Percentiles rank a stretch among this genome's conserved stretches.
These are phyloP conservation scores for Tetragonula clypearis DNA, from an alignment of 1,140 invertebrate species.

Conservation along the genomic window DNA sequence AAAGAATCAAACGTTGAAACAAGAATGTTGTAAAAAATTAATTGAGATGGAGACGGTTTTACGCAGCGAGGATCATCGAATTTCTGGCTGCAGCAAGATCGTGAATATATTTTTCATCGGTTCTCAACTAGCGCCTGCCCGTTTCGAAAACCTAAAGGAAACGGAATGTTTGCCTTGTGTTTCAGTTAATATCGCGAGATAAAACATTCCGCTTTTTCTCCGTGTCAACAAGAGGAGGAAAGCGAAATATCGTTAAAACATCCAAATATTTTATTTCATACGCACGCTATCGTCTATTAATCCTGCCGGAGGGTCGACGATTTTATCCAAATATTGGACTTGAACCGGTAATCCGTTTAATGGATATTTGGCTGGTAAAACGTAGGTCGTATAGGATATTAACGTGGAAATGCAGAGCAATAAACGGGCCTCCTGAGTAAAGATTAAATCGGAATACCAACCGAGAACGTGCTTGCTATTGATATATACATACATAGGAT, in stretches of 20 bases:
- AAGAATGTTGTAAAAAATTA: neutral
- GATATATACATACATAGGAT: slow-evolving; percentile 29
- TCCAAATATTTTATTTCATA: slow-evolving; percentile 44
- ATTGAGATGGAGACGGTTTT: neutral
- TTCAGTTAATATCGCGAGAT: slow-evolving; percentile 31
- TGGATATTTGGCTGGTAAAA: slow-evolving; percentile 62
- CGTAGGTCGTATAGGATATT: slow-evolving; percentile 42
- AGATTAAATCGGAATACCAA: slow-evolving; percentile 45
- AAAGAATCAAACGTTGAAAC: neutral
- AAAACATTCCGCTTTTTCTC: neutral
- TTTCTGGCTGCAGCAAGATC: neutral
- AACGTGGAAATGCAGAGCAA: slow-evolving; percentile 43
- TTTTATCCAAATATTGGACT: slow-evolving; percentile 63
- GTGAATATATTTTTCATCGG: neutral
- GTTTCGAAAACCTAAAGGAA: neutral
- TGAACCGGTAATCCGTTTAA: slow-evolving; percentile 57
- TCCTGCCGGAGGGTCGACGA: slow-evolving; percentile 38
- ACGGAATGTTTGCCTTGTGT: slow-evolving; percentile 5
- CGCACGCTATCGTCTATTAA: slow-evolving; percentile 35
- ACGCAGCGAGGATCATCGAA: neutral
- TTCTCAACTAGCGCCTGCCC: neutral
- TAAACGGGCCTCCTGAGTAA: slow-evolving; percentile 53
- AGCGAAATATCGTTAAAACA: slow-evolving; percentile 29
- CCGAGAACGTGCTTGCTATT: slow-evolving; percentile 34
- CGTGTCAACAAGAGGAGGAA: neutral